Base-by-base conservation (phyloP, 2,888 invertebrate genomes). In the Synanthedon formicaeformis region DNA sequence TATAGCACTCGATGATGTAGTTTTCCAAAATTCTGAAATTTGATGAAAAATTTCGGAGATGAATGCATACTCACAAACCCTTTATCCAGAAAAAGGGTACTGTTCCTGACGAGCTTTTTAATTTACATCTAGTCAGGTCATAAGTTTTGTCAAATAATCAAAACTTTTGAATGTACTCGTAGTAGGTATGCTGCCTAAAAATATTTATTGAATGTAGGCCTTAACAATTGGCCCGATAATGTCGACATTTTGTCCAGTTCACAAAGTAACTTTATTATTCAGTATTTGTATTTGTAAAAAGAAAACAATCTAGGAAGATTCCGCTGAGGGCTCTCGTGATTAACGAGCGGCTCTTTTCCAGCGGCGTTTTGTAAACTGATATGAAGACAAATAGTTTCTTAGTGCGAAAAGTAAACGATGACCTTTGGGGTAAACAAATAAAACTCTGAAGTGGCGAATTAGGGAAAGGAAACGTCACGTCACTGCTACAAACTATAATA, bases 331-430 rank as follows among this genome's bases (percentile, higher is more conserved):
- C 48, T 52, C 54, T 53, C 56, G 60, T 63, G 65, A 66, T 66
- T 60, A 62, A 66, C 57, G 64, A 62, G 56, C 50, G 50, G 51
- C 53, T 54, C 53, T 54, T 58, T 53, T 54, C 53, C 50, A 54
- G 56, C 51, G 58, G 52, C 62, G 62, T 67, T 69, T 72, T 69
- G 67, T 68, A 62, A 60, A 60, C 59, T 58, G 56, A 62, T 66
- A 71, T 73, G 70, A 70, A 73, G 74, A 75, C 58, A 71, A 71
- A 75, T 74, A 68, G 75, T 67, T 71, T 63, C 59, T 53, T 27
- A 53, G 50, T 48, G 52, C 59, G 67, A 66, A 67, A 67, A 58
- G 57, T 53, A 53, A 56, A 59, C 56, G 55, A 55, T 54, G 49
- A 52, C 54, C 51, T 50, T 55, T 50, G 55, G 51, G 50, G 48